These are phyloP conservation scores for Danio aesculapii DNA, from an alignment of 2,797 vertebrate species.

Conservation along the genomic window DNA sequence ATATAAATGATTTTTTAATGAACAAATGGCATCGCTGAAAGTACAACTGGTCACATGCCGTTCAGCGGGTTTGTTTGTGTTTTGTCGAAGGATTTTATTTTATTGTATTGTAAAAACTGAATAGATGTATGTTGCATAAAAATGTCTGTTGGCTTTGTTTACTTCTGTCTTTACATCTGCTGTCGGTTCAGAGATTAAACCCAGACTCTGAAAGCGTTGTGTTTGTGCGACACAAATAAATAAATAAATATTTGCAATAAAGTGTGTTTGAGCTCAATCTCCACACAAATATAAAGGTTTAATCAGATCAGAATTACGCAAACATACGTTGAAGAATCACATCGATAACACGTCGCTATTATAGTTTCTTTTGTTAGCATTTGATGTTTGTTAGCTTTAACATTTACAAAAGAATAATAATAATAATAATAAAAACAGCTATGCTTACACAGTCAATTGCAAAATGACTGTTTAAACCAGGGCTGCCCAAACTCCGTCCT, in stretches of 20 bases:
- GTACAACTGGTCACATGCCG: slow-evolving; percentile 27
- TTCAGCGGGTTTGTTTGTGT: slow-evolving; percentile 50
- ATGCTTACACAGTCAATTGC: no score
- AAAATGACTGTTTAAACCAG: no score
- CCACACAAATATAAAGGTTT: slow-evolving; percentile 13
- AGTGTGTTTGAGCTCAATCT: slow-evolving; percentile 22
- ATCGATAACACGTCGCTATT: not conserved
- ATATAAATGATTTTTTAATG: slow-evolving; percentile 83
- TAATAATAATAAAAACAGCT: not conserved
- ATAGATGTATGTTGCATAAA: slow-evolving; percentile 16
- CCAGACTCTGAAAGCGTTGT: slow-evolving; percentile 60
- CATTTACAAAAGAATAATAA: not conserved
- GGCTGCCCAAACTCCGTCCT: no score
- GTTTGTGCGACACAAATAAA: slow-evolving; percentile 63
- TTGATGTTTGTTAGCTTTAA: not conserved
- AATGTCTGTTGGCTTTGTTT: slow-evolving; percentile 56
- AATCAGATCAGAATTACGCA: slow-evolving; percentile 14
- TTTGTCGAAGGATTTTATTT: slow-evolving; percentile 59
- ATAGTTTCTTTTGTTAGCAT: not conserved
- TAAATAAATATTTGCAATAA: slow-evolving; percentile 67
- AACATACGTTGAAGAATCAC: slow-evolving; percentile 32
- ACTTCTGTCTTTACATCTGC: slow-evolving; percentile 56
- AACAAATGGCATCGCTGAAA: slow-evolving; percentile 56
- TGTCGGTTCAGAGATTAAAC: slow-evolving; percentile 61
- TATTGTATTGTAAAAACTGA: slow-evolving; percentile 52